Evolutionary conservation across 1,140 invertebrate species (phyloP).

Genomic region (Drosophila aff.): DNA sequence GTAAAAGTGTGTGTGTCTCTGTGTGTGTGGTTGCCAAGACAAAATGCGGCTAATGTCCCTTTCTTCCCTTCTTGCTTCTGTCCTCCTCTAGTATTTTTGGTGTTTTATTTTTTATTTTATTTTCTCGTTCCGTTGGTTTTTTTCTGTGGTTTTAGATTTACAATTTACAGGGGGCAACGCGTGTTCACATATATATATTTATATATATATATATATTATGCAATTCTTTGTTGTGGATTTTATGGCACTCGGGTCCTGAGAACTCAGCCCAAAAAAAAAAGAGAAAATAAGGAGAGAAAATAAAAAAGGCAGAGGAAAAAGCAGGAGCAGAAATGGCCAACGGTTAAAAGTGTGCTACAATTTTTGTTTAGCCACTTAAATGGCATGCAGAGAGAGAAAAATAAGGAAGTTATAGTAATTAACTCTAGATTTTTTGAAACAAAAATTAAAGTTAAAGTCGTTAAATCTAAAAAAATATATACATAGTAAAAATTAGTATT

Average conservation of each 20-base stretch:
- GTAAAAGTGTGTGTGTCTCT: not conserved
- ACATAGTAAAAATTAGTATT: not conserved
- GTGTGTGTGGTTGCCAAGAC: conserved; percentile 66
- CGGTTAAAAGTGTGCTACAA: conserved; percentile 54
- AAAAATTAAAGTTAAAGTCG: not conserved
- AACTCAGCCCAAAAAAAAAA: conserved; percentile 23
- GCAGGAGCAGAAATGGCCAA: conserved; percentile 10
- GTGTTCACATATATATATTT: conserved; percentile 16
- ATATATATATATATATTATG: conserved; percentile 20
- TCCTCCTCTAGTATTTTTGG: conserved; percentile 1
- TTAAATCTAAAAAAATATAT: not conserved
- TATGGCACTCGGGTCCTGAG: conserved; percentile 40
- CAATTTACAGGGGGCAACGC: conserved; percentile 56
- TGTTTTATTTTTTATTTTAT: conserved; percentile 19
- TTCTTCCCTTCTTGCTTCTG: conserved; percentile 4
- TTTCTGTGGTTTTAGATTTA: conserved; percentile 68
- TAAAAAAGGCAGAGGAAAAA: not conserved
- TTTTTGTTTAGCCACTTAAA: conserved; percentile 36
- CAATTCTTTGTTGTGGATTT: conserved; percentile 53
- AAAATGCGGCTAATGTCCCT: conserved; percentile 82
- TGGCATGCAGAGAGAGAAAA: conserved; percentile 1
- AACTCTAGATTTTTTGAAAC: fast-evolving
- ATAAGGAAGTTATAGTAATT: not conserved
- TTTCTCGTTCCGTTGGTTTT: conserved; percentile 4
- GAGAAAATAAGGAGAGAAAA: not conserved